Base-by-base conservation (phyloP, 2,113 vertebrate species). In the Neoarius graeffei region DNA sequence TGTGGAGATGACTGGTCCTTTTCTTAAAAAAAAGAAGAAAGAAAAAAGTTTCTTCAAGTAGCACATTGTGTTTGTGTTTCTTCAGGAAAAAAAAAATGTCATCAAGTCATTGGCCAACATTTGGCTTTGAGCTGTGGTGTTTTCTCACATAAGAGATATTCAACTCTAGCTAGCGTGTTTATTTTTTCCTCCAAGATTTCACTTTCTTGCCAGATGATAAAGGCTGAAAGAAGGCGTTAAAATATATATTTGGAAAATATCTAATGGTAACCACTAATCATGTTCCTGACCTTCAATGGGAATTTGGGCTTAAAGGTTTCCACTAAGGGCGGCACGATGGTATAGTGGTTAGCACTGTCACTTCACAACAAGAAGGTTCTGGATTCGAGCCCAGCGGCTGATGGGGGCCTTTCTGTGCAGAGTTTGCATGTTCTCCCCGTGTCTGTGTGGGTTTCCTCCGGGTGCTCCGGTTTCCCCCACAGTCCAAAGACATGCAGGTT, bases 131-230 rank as follows among this genome's bases (percentile, higher is more conserved):
- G 74, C 19, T 52, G 74, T 77, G 74, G 74, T 77, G 48, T 77
- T 77, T 77, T 77, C 74, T n/a, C 74, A 52, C 23, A 52, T 52
- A 77, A 52, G 74, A n/a, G 74, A 52, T 77, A 77, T 77, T 77
- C 48, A 77, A 52, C 71, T 77, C 20, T 11, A 13, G 10, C 9
- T 13, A 23, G 73, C 10, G 1, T 74, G 71, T 74, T 48, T 20
- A 50, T 76, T 52, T 76, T 50, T 76, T 52, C 20, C 73, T 76
- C 48, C 20, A 50, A 52, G 42, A 20, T 76, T 77, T 77, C 14
- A 27, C 76, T 80, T 15, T 56, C 50, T 56, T 27, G 52, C 52
- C 52, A 80, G 27, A 54, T 56, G 52, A 56, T 27, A 27, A 56
- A 80, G 50, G 13, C 50, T 27, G 7, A 56, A 80, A 54, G 56